Evolutionary conservation across 37 sponge, comb jelly and placozoan genomes (phyloP).

Genomic region (Diacarnus erythraeanus): DNA sequence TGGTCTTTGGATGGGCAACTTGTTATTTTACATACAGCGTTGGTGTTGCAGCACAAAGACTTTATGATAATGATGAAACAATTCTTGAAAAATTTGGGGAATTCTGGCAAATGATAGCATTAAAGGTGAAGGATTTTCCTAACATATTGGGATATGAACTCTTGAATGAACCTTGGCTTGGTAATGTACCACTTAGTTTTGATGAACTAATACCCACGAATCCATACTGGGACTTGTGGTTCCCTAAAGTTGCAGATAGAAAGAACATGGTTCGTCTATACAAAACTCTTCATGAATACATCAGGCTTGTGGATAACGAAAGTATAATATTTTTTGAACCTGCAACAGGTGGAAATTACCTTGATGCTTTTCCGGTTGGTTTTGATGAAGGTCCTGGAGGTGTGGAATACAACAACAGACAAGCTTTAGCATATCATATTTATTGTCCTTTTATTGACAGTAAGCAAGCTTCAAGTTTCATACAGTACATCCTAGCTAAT

Average conservation of each 20-base stretch:
- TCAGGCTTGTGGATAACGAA: constrained; percentile 52
- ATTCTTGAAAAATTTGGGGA: constrained; percentile 57
- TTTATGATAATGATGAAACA: constrained; percentile 64
- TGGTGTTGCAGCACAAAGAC: constrained; percentile 54
- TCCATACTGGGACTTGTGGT: constrained; percentile 54
- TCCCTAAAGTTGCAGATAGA: constrained; percentile 38
- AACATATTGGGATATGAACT: constrained; percentile 70
- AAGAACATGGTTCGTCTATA: constrained; percentile 42
- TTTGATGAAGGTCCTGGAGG: constrained; percentile 64
- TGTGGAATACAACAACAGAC: constrained; percentile 45
- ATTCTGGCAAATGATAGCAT: constrained; percentile 60
- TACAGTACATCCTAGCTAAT: constrained; percentile 17
- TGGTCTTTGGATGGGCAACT: constrained; percentile 46
- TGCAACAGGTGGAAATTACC: constrained; percentile 51
- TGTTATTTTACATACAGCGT: constrained; percentile 45
- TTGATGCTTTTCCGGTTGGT: constrained; percentile 45
- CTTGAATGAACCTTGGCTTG: constrained; percentile 71
- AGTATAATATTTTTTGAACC: constrained; percentile 68
- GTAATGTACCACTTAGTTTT: constrained; percentile 43
- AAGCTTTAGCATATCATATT: constrained; percentile 57
- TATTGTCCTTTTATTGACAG: constrained; percentile 48
- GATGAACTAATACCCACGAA: constrained; percentile 40
- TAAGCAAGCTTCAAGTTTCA: constrained; percentile 11
- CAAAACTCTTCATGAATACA: constrained; percentile 33
- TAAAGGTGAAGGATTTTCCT: constrained; percentile 26